Evolutionary conservation across 1,140 invertebrate genomes (phyloP), one percentile per base, ranked within the genome.

Genomic region (Micrasema longulum): DNA sequence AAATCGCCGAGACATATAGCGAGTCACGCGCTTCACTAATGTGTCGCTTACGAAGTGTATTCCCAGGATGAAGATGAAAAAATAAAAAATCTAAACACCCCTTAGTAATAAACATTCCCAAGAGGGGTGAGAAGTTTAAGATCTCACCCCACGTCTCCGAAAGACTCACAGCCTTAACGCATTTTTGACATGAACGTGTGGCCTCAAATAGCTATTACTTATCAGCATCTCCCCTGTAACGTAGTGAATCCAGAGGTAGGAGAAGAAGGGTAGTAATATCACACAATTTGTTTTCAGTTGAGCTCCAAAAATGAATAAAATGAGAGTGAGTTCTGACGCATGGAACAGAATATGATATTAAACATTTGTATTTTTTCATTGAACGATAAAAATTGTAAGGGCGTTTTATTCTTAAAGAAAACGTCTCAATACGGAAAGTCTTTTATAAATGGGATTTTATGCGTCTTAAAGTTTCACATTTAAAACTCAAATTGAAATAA

Each of bases 161-260:
- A 9, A 38, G 12, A 38, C 55, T 60, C 35, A 43, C 55, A 14
- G n/a, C 62, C 62, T 1, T 1, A 38, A 50, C 65, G 52, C 53
- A 62, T 69, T 69, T 69, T 69, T 69, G 67, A 69, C 67, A 62
- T 48, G 67, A 69, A 69, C 22, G 65, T 68, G 65, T 55, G 36
- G 50, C 65, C 65, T 52, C 52, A 57, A 68, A 68, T 50, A 68
- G 36, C 65, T 68, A 68, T 68, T 68, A 68, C 65, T 68, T 68
- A 68, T 68, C 50, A 57, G 31, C 35, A 14, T 47, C 14, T 20
- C 48, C 50, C 10, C 65, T 20, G 7, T 12, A 23, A 22, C 9
- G 22, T 9, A 47, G 22, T 23, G 10, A 26, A n/a, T 22, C 18
- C 38, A 5, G n/a, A 20, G 60, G 43, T 11, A 16, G n/a, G 60